Percentiles rank a stretch among this genome's conserved stretches.
These are phyloP conservation scores for Brassicogethes aeneus DNA, from an alignment of 2,888 invertebrate genomes.

Conservation along the genomic window DNA sequence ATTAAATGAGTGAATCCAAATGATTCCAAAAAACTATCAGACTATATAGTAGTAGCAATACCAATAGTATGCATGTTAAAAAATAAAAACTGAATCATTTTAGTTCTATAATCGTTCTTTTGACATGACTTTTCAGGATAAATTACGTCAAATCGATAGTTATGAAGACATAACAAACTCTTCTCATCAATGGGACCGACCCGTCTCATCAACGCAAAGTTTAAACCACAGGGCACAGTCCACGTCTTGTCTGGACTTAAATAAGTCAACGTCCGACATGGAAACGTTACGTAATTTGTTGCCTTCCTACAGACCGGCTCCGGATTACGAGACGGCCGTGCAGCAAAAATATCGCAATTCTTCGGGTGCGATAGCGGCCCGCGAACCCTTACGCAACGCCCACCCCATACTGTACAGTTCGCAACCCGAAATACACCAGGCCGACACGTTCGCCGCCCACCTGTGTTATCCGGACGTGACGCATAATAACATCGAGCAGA, in stretches of 20 bases:
- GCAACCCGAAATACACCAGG: slow-evolving; percentile 65
- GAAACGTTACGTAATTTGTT: slow-evolving; percentile 60
- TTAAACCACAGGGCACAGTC: slow-evolving; percentile 52
- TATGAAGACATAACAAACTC: slow-evolving; percentile 33
- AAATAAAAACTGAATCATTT: too few species aligned
- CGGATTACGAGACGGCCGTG: slow-evolving; percentile 91
- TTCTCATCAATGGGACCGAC: slow-evolving; percentile 36
- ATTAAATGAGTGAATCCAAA: too few species aligned
- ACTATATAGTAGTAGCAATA: too few species aligned
- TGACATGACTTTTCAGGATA: slow-evolving; percentile 18
- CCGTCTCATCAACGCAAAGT: slow-evolving; percentile 34
- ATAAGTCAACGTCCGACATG: slow-evolving; percentile 38
- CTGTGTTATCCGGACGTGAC: slow-evolving; percentile 60
- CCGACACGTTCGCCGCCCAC: slow-evolving; percentile 35
- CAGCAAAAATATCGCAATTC: slow-evolving; percentile 69
- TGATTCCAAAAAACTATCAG: too few species aligned
- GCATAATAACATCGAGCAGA: slow-evolving; percentile 42
- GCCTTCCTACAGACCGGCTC: slow-evolving; percentile 83
- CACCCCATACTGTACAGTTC: slow-evolving; percentile 52
- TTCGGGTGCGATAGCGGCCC: slow-evolving; percentile 39
- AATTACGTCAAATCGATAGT: slow-evolving; percentile 34
- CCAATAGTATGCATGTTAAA: too few species aligned
- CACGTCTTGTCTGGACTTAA: slow-evolving; percentile 56
- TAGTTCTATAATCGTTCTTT: too few species aligned
- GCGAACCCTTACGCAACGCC: slow-evolving; percentile 23